phyloP scores from a whole-genome alignment of 2,888 invertebrate genomes.

The Tachina fera region DNA sequence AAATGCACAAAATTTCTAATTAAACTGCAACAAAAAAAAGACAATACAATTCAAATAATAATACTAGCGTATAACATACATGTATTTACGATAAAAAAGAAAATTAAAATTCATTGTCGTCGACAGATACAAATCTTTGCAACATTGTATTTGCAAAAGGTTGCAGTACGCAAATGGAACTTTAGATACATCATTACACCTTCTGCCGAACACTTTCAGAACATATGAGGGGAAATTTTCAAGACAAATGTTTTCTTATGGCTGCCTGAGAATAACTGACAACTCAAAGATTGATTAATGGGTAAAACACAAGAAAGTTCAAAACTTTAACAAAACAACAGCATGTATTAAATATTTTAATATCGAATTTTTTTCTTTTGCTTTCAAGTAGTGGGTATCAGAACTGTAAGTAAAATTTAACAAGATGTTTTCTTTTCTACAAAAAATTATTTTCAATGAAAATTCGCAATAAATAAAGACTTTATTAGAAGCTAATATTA shows the following conservation, averaged over 20 bases:
- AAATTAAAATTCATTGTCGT: slow-evolving; percentile 27
- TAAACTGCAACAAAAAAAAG: slow-evolving; percentile 8
- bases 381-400: too few relatives aligned
- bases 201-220: slow-evolving; percentile 14
- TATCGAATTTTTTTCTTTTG: neutral
- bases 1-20: neutral
- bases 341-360: slow-evolving; percentile 28
- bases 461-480: too few relatives aligned
- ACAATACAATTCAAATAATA: slow-evolving; percentile 40
- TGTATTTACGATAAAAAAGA: neutral
- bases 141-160: slow-evolving; percentile 60
- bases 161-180: slow-evolving; percentile 50
- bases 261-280: slow-evolving; percentile 18
- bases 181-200: slow-evolving; percentile 25
- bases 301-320: slow-evolving; percentile 18
- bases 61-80: slow-evolving; percentile 45
- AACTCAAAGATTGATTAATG: slow-evolving; percentile 56
- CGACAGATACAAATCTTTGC: slow-evolving; percentile 46
- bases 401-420: too few relatives aligned
- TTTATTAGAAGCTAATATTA: too few relatives aligned
- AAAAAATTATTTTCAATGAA: too few relatives aligned
- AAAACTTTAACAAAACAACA: slow-evolving; percentile 46
- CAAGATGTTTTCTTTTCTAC: too few relatives aligned
- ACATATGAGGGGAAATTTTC: slow-evolving; percentile 1
- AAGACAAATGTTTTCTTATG: slow-evolving; percentile 50